phyloP scores from a whole-genome alignment of 2,888 invertebrate genomes.

The Phlogophora meticulosa region DNA sequence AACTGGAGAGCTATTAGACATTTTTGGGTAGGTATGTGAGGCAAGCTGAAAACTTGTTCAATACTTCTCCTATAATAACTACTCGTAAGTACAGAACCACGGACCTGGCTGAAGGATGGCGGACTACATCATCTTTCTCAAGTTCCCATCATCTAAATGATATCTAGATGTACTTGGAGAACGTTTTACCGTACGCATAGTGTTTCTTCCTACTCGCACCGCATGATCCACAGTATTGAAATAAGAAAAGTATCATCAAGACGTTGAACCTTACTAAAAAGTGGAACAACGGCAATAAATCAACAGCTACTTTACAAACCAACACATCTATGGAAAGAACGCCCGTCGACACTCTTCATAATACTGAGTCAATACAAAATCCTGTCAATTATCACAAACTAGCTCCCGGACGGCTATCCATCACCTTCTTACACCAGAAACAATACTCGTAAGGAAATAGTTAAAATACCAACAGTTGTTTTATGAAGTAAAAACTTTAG shows the following conservation, averaged over 20 bases:
- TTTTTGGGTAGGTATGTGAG: too few species aligned
- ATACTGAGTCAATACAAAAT: constrained; percentile 29
- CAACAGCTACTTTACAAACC: constrained; percentile 16
- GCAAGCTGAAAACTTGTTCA: too few species aligned
- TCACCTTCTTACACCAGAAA: constrained; percentile 68
- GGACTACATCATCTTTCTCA: too few species aligned
- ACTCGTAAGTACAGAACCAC: too few species aligned
- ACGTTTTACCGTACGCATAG: too few species aligned
- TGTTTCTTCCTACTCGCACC: too few species aligned
- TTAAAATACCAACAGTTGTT: constrained; percentile 76
- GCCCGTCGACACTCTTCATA: constrained; percentile 13
- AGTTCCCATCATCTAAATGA: too few species aligned
- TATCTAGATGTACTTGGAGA: too few species aligned
- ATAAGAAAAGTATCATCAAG: background rate
- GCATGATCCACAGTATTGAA: background rate
- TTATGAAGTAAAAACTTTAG: constrained; percentile 70
- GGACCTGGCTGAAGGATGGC: too few species aligned
- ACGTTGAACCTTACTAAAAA: constrained; percentile 26
- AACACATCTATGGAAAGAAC: background rate
- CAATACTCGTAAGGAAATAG: constrained; percentile 77
- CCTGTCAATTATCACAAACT: constrained; percentile 43
- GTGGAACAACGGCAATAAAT: constrained; percentile 39
- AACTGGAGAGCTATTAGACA: too few species aligned
- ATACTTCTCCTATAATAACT: too few species aligned
- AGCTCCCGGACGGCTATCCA: constrained; percentile 39